Base-by-base conservation (phyloP, 2,797 vertebrate genomes). In the Megaceryle alcyon region DNA sequence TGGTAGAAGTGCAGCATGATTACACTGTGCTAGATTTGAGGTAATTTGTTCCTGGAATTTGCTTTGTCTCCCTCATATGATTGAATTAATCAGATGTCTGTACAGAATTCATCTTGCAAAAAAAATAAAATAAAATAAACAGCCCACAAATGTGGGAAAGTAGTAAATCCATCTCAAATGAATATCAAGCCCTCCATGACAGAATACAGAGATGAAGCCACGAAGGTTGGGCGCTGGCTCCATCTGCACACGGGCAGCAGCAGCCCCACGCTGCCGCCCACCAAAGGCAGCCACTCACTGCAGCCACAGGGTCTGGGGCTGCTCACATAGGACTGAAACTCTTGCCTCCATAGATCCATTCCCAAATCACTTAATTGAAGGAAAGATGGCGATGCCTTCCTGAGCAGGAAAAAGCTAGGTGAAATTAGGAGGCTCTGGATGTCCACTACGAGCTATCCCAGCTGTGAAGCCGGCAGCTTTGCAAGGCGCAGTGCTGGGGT, bases 11-110 rank as follows among this genome's bases (percentile, higher is more conserved):
- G 28, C 76, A 31, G 43, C 2, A 1, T 65, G 83, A 88, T 59
- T 76, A 78, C 31, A 63, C 31, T 19, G 31, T 25, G 59, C 48
- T 88, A 79, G 91, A 86, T 86, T 6, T 35, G 73, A 86, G 53
- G 56, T 14, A 90, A 83, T 93, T 90, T 82, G 46, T 81, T 95
- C 78, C 64, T 61, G 56, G 66, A 86, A 86, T 86, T 91, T 86
- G 39, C 66, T 81, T 81, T 89, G 51, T 83, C 94, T 76, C 54
- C 65, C 21, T 61, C 54, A 9, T 33, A 82, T 59, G 83, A 84
- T 17, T 59, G 70, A 84, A 46, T 61, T 87, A 35, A 23, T 18
- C 17, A 77, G 85, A 43, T 7, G 53, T 41, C 70, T 79, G 46
- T 51, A 68, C 91, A 77, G n/a, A 79, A 91, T 70, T 72, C 25